phyloP scores from a whole-genome alignment of 2,888 invertebrate genomes.

The Watsonalla binaria region DNA sequence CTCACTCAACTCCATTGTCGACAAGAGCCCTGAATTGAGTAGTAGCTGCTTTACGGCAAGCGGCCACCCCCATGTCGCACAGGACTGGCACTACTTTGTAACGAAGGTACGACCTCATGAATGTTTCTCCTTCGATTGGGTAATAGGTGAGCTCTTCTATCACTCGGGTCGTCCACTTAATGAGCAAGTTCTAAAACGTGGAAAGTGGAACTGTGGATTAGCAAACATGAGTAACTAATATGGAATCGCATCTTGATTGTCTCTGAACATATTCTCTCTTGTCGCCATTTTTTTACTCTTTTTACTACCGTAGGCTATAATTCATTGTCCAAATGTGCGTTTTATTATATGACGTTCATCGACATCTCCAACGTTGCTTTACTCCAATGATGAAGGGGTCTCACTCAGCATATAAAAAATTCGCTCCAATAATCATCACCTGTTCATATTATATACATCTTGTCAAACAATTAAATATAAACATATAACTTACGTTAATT shows the following conservation, averaged over 20 bases:
- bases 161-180: conserved; percentile 38
- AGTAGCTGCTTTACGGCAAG: conserved; percentile 39
- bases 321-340: too few relatives aligned
- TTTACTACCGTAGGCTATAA: too few relatives aligned
- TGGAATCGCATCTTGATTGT: neutral
- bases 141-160: conserved; percentile 44
- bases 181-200: conserved; percentile 32
- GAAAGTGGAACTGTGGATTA: too few relatives aligned
- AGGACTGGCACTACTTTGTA: conserved; percentile 56
- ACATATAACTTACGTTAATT: conserved; percentile 50
- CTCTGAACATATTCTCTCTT: neutral
- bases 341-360: too few relatives aligned
- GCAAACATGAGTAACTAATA: neutral
- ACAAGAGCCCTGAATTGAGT: conserved; percentile 36
- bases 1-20: conserved; percentile 33
- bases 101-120: conserved; percentile 60
- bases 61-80: conserved; percentile 38
- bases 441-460: too few relatives aligned
- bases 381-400: too few relatives aligned
- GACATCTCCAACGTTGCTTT: too few relatives aligned
- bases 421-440: too few relatives aligned
- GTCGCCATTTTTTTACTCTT: too few relatives aligned
- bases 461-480: neutral
- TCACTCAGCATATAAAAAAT: too few relatives aligned
- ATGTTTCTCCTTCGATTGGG: conserved; percentile 35